Evolutionary conservation across 2,113 vertebrate genomes (phyloP), one percentile per base, ranked within the genome.

Genomic region (Ammospiza caudacuta): DNA sequence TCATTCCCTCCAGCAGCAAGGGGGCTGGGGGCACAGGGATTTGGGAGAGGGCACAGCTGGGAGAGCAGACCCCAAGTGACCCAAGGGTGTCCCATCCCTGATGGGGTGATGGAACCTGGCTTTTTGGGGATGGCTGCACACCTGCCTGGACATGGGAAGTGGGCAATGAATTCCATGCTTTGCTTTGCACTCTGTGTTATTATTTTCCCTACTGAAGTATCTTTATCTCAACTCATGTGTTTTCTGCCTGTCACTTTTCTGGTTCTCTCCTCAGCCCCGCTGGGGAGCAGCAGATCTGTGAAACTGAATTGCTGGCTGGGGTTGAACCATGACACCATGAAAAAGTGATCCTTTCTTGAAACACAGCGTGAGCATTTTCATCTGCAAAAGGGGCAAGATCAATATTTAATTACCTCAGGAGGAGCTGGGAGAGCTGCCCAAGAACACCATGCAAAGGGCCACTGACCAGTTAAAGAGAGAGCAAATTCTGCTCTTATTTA

Each of bases 341-440:
- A 21, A 63, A 90, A 77, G 27, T 4, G 68, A 63, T 74, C 46
- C 39, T 88, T 83, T 59, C 59, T 77, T 46, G 59, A 66, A 91
- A 51, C 51, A 54, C 55, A 74, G 47, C 29, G 1, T 17, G 39
- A 75, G 49, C 43, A 44, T 69, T 75, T 88, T 57, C 61, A n/a
- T 70, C 79, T 41, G 41, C 47, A 52, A 90, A 72, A 90, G 31
- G 29, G 61, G 35, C 2, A 5, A 68, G 66, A 94, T 92, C 88
- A 93, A 90, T 90, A 88, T 52, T 80, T 83, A 93, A 95, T 91
- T 93, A 93, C 72, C 28, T 81, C n/a, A 29, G 0, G 35, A 81
- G 68, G 44, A 41, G 49, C 0, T 51, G 86, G 80, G 43, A 76
- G 55, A 83, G 59, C 79, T 80, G 72, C 70, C 51, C 46, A 22